A percentile compares a stretch with the other conserved stretches of the same genome.
phyloP scores from a whole-genome alignment of 2,797 vertebrate species.

The Psittacula echo region DNA sequence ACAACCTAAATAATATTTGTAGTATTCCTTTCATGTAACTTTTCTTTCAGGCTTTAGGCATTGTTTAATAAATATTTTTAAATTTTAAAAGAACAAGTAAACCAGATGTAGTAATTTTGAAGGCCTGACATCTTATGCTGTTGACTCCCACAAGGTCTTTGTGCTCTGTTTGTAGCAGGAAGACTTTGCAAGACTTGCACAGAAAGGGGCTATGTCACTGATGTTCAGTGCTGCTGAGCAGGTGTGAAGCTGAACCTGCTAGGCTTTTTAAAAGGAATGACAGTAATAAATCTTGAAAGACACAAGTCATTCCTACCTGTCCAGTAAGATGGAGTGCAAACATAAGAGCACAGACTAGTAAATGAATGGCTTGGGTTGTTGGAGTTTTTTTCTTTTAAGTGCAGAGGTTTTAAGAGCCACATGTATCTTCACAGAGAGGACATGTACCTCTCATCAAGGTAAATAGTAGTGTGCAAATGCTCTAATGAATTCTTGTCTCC shows the following conservation, averaged over 20 bases:
- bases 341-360: not conserved
- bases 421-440: not conserved
- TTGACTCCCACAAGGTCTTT: not conserved
- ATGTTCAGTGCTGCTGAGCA: not conserved
- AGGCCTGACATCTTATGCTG: not conserved
- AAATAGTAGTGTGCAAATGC: accelerated
- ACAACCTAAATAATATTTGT: not conserved
- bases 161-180: not conserved
- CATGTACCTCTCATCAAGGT: not conserved
- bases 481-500: not conserved
- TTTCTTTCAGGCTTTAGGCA: not conserved
- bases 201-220: not conserved
- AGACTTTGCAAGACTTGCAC: not conserved
- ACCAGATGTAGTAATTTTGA: not conserved
- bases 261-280: not conserved
- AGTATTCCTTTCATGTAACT: not conserved
- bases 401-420: not conserved
- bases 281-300: not conserved
- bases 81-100: not conserved
- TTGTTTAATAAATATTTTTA: not conserved
- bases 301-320: not conserved
- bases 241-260: not conserved
- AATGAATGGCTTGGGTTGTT: not conserved
- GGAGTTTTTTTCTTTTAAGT: not conserved
- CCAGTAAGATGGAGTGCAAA: not conserved